Conservation (phyloP, 2,113 vertebrate species). For the Sylvilagus bachmani region DNA sequence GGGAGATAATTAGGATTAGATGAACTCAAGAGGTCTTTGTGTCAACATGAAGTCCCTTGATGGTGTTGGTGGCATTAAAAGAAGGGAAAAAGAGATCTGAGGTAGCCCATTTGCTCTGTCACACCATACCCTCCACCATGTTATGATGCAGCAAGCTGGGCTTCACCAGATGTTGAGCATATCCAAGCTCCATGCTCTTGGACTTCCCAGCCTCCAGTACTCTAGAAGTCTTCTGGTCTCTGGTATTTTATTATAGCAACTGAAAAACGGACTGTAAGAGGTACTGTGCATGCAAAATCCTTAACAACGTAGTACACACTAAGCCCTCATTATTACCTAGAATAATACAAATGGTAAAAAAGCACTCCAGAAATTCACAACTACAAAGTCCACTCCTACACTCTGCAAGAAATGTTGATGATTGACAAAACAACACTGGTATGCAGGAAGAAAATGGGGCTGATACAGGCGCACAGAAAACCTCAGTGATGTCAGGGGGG, state of each 20-base stretch:
- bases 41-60: no score
- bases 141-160: background rate
- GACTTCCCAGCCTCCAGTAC: background rate
- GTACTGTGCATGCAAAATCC: background rate
- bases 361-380: background rate
- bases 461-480: no score
- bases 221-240: background rate
- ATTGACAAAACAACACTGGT: background rate
- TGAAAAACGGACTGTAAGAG: background rate
- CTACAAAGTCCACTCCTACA: background rate
- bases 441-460: background rate
- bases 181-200: background rate
- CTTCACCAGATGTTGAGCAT: background rate
- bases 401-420: background rate
- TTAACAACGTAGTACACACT: background rate
- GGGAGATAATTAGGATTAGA: background rate
- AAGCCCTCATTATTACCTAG: background rate
- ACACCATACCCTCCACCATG: background rate
- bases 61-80: background rate
- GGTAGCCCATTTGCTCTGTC: background rate
- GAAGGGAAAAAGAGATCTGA: background rate
- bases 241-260: background rate
- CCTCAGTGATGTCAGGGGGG: background rate
- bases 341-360: background rate
- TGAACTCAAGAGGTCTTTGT: no score